Evolutionary conservation across 2,113 vertebrate species (phyloP).

Genomic region (Heterocephalus glaber): DNA sequence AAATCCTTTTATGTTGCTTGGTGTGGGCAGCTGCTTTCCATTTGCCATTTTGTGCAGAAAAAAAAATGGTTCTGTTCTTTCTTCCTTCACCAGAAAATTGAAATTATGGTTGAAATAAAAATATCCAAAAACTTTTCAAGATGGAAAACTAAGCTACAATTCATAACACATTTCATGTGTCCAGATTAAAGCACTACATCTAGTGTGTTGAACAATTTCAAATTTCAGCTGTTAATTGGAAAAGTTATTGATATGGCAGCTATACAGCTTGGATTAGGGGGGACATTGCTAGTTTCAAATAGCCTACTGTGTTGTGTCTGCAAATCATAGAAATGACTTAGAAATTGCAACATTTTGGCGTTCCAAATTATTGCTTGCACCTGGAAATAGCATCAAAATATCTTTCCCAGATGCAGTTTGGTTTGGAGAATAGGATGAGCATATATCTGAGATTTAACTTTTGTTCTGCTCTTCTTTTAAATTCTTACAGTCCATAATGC

Average conservation of each 20-base stretch:
- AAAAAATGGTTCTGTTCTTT: neutral
- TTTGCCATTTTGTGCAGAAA: constrained; percentile 8
- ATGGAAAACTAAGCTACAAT: neutral
- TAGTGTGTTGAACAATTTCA: neutral
- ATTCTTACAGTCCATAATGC: neutral
- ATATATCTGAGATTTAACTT: neutral
- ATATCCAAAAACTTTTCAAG: constrained; percentile 46
- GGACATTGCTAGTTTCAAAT: constrained; percentile 42
- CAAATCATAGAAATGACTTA: constrained; percentile 63
- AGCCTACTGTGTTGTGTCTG: constrained; percentile 40
- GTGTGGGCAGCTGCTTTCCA: neutral
- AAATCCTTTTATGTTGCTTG: neutral
- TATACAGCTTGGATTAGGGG: neutral
- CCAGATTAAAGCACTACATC: neutral
- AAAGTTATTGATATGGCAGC: constrained; percentile 42
- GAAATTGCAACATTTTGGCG: constrained; percentile 53
- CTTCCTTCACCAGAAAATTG: neutral
- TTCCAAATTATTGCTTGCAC: constrained; percentile 63
- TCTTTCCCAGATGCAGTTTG: constrained; percentile 42
- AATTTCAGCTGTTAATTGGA: constrained; percentile 51
- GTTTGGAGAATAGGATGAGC: constrained; percentile 14
- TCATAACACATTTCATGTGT: neutral
- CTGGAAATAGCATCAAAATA: constrained; percentile 54
- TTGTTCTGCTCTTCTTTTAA: constrained; percentile 24
- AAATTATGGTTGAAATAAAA: neutral